Base-by-base conservation (phyloP, 2,888 invertebrate species). In the Dermolepida albohirtum region DNA sequence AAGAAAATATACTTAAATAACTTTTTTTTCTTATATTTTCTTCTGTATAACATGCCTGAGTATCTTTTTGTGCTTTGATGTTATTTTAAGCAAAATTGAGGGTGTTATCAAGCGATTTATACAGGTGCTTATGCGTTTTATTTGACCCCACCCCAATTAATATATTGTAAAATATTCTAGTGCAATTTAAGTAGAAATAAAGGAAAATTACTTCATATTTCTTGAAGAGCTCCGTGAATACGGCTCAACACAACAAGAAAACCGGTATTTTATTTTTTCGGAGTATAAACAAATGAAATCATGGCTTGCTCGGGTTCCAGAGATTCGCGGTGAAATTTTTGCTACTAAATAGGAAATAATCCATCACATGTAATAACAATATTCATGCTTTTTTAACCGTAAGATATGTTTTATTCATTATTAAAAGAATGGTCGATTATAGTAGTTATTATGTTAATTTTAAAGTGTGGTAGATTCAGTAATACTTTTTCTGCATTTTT, bases 261-360 rank as follows among this genome's bases (percentile, higher is more conserved):
- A 68, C 67, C 67, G 67, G 67, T 68, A 63, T 64, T 59, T 49
- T 51, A 68, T 68, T 64, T 68, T 67, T 62, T 16, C 59, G 59
- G 49, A 49, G 54, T 55, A 68, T 68, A 68, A 68, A 68, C 67
- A 68, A 68, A 68, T 68, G 63, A 64, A 67, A 67, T 41, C 59
- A 29, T 44, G 55, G 52, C 52, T 17, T 16, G 54, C 40, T 39
- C 40, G 16, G 10, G 14, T 40, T 14, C 54, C n/a, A 52, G 8
- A 14, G 40, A 11, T 54, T 34, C 27, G 39, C 40, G 17, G 54
- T 40, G 54, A 54, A 54, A 54, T 54, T 54, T 54, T 54, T 40
- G 54, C 54, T 17, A 14, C 12, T 14, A 14, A n/a, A 44, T 44
- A 44, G 44, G 44, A 44, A 44, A 44, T 44, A 44, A 44, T 6